Base-by-base conservation (phyloP, 2,113 vertebrate species). In the Burhinus oedicnemus region DNA sequence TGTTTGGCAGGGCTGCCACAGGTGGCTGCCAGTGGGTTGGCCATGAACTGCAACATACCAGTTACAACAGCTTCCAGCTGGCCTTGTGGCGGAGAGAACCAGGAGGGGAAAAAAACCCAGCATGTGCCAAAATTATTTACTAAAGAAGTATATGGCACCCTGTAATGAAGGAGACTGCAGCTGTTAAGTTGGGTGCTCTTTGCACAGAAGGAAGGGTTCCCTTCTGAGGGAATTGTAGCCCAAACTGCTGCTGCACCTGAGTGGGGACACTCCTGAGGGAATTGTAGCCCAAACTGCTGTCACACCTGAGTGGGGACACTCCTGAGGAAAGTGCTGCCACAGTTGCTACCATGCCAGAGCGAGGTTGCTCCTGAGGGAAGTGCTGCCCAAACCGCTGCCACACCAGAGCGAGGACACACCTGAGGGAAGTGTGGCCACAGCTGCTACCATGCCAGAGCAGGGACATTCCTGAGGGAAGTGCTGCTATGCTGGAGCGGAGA, bases 191-290 rank as follows among this genome's bases (percentile, higher is more conserved):
- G 32, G 9, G n/a, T 0, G 2, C 17, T 62, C 17, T 29, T 7
- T 2, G 0, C 12, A 4, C 23, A 9, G 14, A 30, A 34, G 17
- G 57, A 72, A 72, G 3, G 3, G 7, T 17, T 40, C 15, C 11
- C 11, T 45, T 54, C 17, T 68, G 44, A 29, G 18, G 8, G 25
- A 26, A 60, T 6, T 49, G 54, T 27, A 1, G 5, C 27, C 5
- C 11, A 1, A 32, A 3, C 15, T 30, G 15, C 20, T 36, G 2
- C 26, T 4, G 2, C 0, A 2, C 5, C 27, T 32, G 34, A 32
- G 13, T 0, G 0, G 2, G 49, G 2, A 52, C 1, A 0, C 1
- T 52, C 29, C 22, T 64, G 30, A 45, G 19, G 32, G 49, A 44
- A 55, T 11, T 22, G 25, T 6, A 1, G 1, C 23, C 38, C 1